Evolutionary conservation across 2,113 vertebrate species (phyloP).

Genomic region (Vulpes vulpes): DNA sequence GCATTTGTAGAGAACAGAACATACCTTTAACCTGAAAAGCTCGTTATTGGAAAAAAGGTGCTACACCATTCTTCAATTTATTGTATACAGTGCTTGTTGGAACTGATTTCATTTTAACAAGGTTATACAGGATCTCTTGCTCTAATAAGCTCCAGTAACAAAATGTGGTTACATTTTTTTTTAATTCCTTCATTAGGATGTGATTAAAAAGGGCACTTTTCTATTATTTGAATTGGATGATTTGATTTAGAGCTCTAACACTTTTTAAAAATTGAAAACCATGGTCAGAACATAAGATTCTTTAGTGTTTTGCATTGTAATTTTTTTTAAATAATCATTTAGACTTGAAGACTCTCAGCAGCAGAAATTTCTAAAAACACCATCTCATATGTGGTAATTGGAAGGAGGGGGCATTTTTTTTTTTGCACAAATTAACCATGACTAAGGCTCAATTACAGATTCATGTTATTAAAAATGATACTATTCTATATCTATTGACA

Average conservation of each 20-base stretch:
- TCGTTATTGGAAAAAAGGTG: slow-evolving; percentile 70
- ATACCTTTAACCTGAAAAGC: slow-evolving; percentile 73
- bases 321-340: not conserved
- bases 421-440: not conserved
- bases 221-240: slow-evolving; percentile 20
- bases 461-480: not conserved
- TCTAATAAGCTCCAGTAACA: slow-evolving; percentile 72
- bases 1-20: slow-evolving; percentile 66
- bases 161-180: slow-evolving; percentile 46
- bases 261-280: not conserved
- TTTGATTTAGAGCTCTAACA: slow-evolving; percentile 40
- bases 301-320: not conserved
- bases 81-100: slow-evolving; percentile 62
- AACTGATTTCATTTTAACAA: slow-evolving; percentile 68
- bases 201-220: not conserved
- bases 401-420: not conserved
- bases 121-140: slow-evolving; percentile 62
- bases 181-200: slow-evolving; percentile 59
- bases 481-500: not conserved
- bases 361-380: not conserved
- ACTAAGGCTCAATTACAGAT: not conserved
- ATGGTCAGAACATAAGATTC: not conserved
- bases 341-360: not conserved
- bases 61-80: not conserved
- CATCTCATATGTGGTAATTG: not conserved